Evolutionary conservation across 1,140 invertebrate genomes (phyloP).

Genomic region (Babylonia areolata): DNA sequence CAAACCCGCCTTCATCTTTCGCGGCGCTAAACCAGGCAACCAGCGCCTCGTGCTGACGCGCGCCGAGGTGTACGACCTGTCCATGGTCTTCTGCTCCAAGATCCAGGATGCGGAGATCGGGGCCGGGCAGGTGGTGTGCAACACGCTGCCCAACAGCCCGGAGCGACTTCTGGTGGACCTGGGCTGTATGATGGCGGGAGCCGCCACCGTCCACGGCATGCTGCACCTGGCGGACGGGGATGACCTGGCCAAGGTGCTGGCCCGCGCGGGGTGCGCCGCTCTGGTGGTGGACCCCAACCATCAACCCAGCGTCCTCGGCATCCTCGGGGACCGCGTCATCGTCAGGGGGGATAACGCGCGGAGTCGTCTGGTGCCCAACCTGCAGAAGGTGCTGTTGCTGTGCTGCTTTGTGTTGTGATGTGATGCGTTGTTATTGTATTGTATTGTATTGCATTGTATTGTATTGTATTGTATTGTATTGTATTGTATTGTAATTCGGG

Average conservation of each 20-base stretch:
- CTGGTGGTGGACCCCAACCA: background rate
- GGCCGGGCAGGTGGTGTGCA: background rate
- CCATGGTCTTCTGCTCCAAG: background rate
- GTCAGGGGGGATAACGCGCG: background rate
- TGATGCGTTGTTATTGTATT: no score
- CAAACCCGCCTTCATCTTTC: background rate
- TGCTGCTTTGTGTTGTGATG: no score
- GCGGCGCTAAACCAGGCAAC: background rate
- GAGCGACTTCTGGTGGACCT: background rate
- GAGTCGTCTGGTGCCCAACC: background rate
- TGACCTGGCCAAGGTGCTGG: background rate
- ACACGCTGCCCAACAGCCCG: background rate
- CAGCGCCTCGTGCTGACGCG: background rate
- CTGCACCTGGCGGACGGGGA: background rate
- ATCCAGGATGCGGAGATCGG: background rate
- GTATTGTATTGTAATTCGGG: no score
- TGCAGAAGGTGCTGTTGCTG: background rate
- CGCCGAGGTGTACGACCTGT: background rate
- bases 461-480: no score
- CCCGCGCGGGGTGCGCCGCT: background rate
- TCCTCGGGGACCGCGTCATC: slow-evolving; percentile 7
- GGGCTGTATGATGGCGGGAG: background rate
- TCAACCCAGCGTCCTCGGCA: background rate
- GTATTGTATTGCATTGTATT: no score
- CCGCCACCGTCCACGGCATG: background rate